Evolutionary conservation across 1,140 invertebrate genomes (phyloP).

Genomic region (Drosophila simulans): DNA sequence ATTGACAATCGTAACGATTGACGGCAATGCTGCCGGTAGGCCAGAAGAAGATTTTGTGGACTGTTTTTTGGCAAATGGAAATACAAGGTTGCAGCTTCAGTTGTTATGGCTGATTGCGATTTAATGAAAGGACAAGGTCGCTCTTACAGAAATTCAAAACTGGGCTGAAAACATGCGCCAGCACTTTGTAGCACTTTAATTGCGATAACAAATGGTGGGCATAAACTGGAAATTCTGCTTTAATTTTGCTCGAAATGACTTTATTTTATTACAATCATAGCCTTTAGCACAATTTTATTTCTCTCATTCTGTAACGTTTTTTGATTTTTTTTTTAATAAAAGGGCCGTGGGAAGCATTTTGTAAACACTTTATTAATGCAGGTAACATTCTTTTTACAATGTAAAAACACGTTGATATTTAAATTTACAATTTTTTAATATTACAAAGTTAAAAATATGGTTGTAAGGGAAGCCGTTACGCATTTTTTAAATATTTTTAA

Average conservation of each 20-base stretch:
- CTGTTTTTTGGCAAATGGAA: conserved; percentile 32
- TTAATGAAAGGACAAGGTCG: conserved; percentile 36
- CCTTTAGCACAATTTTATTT: background rate
- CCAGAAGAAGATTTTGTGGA: conserved; percentile 17
- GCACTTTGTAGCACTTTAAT: conserved; percentile 3
- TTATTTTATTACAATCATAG: background rate
- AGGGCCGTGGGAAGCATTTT: too few relatives aligned
- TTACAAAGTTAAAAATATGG: too few relatives aligned
- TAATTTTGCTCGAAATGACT: background rate
- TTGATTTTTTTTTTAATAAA: background rate
- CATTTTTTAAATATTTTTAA: too few relatives aligned
- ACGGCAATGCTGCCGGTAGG: conserved; percentile 23
- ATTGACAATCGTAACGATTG: conserved; percentile 43
- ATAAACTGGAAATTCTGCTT: background rate
- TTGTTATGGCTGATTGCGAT: conserved; percentile 38
- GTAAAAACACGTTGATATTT: too few relatives aligned
- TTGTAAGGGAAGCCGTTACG: too few relatives aligned
- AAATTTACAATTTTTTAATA: too few relatives aligned
- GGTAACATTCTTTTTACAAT: too few relatives aligned
- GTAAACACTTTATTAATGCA: too few relatives aligned
- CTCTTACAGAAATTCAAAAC: conserved; percentile 22
- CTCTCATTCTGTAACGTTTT: background rate
- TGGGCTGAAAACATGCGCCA: background rate
- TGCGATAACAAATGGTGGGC: background rate
- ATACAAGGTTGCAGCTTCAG: conserved; percentile 47